A percentile compares a stretch with the other conserved stretches of the same genome.
Conservation (phyloP, 1,140 invertebrate species). For the Drosophila funebris region DNA sequence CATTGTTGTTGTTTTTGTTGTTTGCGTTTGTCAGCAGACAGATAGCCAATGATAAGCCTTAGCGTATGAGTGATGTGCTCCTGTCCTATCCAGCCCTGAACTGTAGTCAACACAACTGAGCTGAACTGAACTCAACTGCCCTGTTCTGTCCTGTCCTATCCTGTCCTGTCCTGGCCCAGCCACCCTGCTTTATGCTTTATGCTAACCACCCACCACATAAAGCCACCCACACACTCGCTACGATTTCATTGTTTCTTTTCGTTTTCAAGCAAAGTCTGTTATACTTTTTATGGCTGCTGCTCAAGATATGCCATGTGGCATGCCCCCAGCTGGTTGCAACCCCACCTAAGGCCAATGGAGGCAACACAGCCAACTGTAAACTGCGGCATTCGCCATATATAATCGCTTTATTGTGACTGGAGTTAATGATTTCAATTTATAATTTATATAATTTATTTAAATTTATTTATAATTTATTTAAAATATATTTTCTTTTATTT, state of each 20-base stretch:
- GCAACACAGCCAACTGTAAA: no score
- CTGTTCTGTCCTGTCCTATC: background rate
- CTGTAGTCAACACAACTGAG: no score
- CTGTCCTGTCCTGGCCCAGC: background rate
- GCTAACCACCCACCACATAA: background rate
- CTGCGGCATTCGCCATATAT: no score
- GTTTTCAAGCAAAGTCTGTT: background rate
- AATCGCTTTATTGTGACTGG: no score
- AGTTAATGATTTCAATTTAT: no score
- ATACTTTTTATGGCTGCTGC: background rate
- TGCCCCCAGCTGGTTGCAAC: no score
- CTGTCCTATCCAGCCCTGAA: background rate
- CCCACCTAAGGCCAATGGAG: no score
- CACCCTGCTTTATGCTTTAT: constrained; percentile 7
- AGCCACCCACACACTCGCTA: background rate
- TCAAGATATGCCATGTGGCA: background rate
- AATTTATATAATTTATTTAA: no score
- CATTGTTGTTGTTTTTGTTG: constrained; percentile 23
- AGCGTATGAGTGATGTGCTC: constrained; percentile 54
- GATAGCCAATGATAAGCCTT: constrained; percentile 63
- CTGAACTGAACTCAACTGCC: background rate
- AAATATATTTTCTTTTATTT: no score
- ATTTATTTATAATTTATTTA: no score
- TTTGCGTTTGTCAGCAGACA: constrained; percentile 56
- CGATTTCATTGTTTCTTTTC: background rate